Base-by-base conservation (phyloP, 2,888 invertebrate species). In the Parnassius apollo region DNA sequence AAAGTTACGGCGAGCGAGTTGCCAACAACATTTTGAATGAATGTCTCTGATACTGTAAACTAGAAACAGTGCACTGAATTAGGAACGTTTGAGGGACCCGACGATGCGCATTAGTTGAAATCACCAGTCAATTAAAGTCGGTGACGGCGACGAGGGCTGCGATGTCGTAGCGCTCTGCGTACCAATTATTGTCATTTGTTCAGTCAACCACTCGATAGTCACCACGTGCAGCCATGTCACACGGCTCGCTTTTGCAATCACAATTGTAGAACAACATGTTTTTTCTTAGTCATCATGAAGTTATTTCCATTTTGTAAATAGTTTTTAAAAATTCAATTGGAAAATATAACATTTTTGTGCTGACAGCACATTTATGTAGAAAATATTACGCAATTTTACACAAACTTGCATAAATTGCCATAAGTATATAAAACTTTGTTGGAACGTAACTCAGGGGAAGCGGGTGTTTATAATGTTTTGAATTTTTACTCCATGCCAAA, bases 1-100 rank as follows among this genome's bases (percentile, higher is more conserved):
- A 90, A 91, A 89, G 86, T 85, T 80, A 80, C 81, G 79, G 77
- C 75, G 78, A 86, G 86, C 78, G 82, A 88, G 76, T 85, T 89
- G 86, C 83, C 83, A 88, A 88, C 85, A 88, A 87, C 87, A 85
- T 85, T 90, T 86, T 85, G 82, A 88, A 84, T 87, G 86, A 87
- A 90, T 87, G 78, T 88, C 84, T 82, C 84, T 82, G 80, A 75
- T 81, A 74, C 80, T 75, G 81, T 85, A 83, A 77, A 76, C 70
- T 74, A 81, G 81, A 71, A 81, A 72, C 72, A 72, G 72, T 73
- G 70, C 70, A 71, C 71, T 69, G 68, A 72, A 83, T 35, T 80
- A 75, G 83, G 81, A 77, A 71, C 77, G 73, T 81, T 84, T 81
- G 78, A 83, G 83, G 77, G 81, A 82, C 78, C 83, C 83, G 71